Conservation (phyloP, 2,797 vertebrate genomes). For the Triplophysa yarkandensis region DNA sequence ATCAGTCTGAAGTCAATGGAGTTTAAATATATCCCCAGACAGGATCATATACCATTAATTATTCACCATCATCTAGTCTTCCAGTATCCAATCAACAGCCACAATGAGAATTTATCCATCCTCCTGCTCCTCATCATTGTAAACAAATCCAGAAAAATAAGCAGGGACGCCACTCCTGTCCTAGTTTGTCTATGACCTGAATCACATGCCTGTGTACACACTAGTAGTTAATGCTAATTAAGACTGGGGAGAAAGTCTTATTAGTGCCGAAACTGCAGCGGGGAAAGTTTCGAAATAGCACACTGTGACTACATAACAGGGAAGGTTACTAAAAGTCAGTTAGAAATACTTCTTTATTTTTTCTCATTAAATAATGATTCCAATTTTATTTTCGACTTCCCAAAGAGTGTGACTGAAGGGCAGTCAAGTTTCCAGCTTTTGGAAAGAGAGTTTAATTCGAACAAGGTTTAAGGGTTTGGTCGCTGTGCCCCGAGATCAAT, state of each 20-base stretch:
- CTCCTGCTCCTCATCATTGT: constrained; percentile 53
- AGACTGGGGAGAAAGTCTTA: constrained; percentile 47
- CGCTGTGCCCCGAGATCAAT: constrained; percentile 4
- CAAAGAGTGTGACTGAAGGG: background rate
- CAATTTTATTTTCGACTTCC: background rate
- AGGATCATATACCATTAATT: constrained; percentile 67
- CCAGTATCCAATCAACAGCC: constrained; percentile 72
- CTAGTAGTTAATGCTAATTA: constrained; percentile 73
- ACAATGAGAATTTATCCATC: constrained; percentile 28
- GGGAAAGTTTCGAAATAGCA: constrained; percentile 53
- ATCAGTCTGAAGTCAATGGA: background rate
- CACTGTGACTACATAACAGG: constrained; percentile 16
- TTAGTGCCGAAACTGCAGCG: constrained; percentile 42
- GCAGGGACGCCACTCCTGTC: constrained; percentile 66
- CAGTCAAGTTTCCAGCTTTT: background rate
- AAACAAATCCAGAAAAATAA: constrained; percentile 63
- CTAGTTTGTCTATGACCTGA: constrained; percentile 76
- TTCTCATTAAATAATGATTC: background rate
- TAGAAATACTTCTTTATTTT: background rate
- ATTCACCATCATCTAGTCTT: constrained; percentile 73
- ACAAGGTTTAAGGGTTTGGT: constrained; percentile 17
- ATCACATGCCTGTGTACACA: constrained; percentile 71
- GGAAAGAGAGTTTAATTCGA: constrained; percentile 3
- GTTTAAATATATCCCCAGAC: constrained; percentile 44
- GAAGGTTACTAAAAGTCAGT: constrained; percentile 34